Evolutionary conservation across 2,797 vertebrate genomes (phyloP), one percentile per base, ranked within the genome.

Genomic region (Spinus olivaceus): DNA sequence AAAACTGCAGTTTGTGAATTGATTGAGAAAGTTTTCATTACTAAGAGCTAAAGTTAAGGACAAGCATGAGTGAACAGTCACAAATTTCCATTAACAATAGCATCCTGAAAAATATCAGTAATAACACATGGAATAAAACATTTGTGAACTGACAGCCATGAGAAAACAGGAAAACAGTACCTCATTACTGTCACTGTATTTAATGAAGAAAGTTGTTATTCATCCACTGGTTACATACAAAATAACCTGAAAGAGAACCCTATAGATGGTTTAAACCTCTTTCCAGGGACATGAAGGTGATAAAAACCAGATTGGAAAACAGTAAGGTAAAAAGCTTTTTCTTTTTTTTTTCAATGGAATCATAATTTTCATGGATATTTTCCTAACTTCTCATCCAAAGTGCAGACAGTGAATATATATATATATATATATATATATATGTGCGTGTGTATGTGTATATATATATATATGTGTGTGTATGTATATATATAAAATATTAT

Each of bases 21-120:
- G 79, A 95, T 14, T 90, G 78, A 94, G 88, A 90, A 88, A 82
- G 46, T 92, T 96, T 95, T 88, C 71, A 78, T 88, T 88, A 86
- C 42, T 88, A 92, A 93, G 47, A 86, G 42, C 25, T 82, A 30
- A 86, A 89, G 67, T 84, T 91, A 93, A 66, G 53, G 84, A 88
- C 65, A 95, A 96, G 53, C 53, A 94, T 15, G 35, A 86, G 44
- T 72, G 33, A 81, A 47, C 59, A 88, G 64, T 39, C 59, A 64
- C 74, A 57, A 22, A 35, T 84, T 81, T 88, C 64, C n/a, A 94
- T 57, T 37, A 92, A 78, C 25, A 89, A 44, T 14, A 72, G 10
- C 13, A 53, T 76, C 44, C 49, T 84, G 32, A 96, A 89, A 96
- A 79, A 90, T 16, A 84, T 16, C n/a, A 51, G 24, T 73, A 92